Evolutionary conservation across 1,140 invertebrate species (phyloP).

Genomic region (Drosophila kikkawai): DNA sequence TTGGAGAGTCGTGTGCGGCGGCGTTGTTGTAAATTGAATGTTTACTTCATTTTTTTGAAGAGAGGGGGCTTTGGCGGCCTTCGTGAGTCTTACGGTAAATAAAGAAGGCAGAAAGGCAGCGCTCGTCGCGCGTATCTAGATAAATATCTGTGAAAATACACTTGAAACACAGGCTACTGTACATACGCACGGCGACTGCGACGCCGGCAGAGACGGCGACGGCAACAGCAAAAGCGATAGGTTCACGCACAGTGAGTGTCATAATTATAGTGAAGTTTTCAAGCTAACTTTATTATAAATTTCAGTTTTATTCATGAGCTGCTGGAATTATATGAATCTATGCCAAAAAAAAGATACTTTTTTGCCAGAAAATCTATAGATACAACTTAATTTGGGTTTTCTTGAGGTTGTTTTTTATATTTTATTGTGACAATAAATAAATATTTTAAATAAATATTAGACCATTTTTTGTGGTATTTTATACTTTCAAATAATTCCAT

Average conservation of each 20-base stretch:
- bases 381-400: no score
- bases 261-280: neutral
- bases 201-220: constrained; percentile 7
- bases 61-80: constrained; percentile 36
- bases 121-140: constrained; percentile 75
- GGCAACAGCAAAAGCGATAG: constrained; percentile 1
- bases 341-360: no score
- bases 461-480: no score
- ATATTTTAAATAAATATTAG: no score
- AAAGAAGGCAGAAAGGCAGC: constrained; percentile 21
- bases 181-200: constrained; percentile 60
- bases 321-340: neutral
- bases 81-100: constrained; percentile 67
- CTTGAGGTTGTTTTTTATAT: no score
- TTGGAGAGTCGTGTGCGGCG: constrained; percentile 58
- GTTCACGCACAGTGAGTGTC: constrained; percentile 18
- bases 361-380: no score
- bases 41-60: constrained; percentile 22
- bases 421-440: no score
- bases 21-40: constrained; percentile 37
- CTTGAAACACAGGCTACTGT: constrained; percentile 78
- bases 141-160: constrained; percentile 79
- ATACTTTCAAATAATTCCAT: no score
- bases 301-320: no score
- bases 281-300: neutral